phyloP scores from a whole-genome alignment of 2,113 vertebrate genomes.

The Terrapene triunguis region DNA sequence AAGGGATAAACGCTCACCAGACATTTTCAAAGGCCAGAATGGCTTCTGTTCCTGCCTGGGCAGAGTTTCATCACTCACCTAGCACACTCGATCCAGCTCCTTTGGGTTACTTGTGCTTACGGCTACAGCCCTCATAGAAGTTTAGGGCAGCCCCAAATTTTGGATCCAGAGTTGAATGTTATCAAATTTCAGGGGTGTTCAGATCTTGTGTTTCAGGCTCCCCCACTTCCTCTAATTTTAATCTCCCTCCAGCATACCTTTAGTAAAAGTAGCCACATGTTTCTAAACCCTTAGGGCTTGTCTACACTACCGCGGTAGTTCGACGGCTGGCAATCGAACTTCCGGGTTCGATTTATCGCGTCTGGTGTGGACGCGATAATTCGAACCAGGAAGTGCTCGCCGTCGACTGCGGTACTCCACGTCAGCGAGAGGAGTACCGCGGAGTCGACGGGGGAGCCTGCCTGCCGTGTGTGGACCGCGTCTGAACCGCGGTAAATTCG shows the following conservation, averaged over 20 bases:
- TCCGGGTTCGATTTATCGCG: too few species aligned
- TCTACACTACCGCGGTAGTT: too few species aligned
- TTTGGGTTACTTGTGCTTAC: not conserved
- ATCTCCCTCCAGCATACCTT: not conserved
- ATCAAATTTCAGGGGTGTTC: not conserved
- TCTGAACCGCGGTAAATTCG: too few species aligned
- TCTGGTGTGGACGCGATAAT: too few species aligned
- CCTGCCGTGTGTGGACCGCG: too few species aligned
- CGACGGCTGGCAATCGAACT: too few species aligned
- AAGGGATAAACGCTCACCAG: not conserved
- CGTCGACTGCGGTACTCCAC: too few species aligned
- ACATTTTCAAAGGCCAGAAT: not conserved
- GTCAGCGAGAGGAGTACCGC: too few species aligned
- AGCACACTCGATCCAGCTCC: not conserved
- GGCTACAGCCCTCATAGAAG: not conserved
- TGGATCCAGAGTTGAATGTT: not conserved
- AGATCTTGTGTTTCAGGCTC: not conserved
- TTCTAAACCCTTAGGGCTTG: not conserved
- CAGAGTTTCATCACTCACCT: not conserved
- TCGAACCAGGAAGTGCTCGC: too few species aligned
- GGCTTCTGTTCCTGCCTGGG: not conserved
- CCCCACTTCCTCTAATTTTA: not conserved
- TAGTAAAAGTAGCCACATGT: not conserved
- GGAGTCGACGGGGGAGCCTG: too few species aligned
- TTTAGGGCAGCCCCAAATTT: not conserved